phyloP scores from a whole-genome alignment of 2,113 vertebrate genomes.

The Hypanus sabinus region DNA sequence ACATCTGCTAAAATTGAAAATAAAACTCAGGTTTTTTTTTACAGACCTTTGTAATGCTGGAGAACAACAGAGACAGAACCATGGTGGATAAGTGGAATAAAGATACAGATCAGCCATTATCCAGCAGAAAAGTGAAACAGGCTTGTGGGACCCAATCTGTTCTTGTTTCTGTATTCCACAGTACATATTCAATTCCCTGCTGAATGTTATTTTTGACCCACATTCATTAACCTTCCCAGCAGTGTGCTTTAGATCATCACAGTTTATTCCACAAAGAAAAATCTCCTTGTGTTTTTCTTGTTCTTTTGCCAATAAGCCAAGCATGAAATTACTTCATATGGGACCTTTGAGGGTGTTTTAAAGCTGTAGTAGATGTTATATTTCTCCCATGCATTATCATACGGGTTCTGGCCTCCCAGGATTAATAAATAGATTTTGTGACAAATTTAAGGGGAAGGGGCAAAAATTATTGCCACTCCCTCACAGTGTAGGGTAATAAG shows the following conservation, averaged over 20 bases:
- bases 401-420: neutral
- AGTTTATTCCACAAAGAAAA: neutral
- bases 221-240: neutral
- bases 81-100: no score
- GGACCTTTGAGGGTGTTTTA: neutral
- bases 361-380: neutral
- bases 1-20: no score
- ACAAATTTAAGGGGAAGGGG: neutral
- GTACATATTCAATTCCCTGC: no score
- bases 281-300: neutral
- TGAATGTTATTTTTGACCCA: neutral
- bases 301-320: neutral
- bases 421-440: neutral
- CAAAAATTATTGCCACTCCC: neutral
- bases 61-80: no score
- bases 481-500: neutral
- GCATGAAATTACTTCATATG: slow-evolving; percentile 20
- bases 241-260: neutral
- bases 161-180: no score
- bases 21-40: no score
- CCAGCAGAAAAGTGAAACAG: no score
- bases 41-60: no score
- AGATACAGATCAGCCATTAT: no score
- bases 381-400: neutral
- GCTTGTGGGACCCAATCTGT: no score